These are phyloP conservation scores for Clarias fuscus DNA, from an alignment of 2,797 vertebrate genomes.

Conservation along the genomic window DNA sequence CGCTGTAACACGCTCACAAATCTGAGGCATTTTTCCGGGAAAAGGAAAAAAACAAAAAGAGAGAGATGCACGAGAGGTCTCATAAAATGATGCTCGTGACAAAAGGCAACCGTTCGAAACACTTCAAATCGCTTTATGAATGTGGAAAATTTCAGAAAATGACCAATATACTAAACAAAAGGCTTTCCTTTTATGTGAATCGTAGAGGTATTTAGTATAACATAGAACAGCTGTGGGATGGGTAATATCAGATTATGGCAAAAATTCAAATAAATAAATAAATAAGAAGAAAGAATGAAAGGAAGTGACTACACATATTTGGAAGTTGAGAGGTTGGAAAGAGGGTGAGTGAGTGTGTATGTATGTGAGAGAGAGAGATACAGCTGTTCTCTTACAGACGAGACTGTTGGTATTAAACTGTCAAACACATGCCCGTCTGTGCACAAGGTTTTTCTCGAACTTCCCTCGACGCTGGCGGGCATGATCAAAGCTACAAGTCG, in stretches of 20 bases:
- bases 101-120: background rate
- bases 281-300: slow-evolving; percentile 17
- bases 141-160: slow-evolving; percentile 36
- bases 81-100: background rate
- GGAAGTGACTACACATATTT: slow-evolving; percentile 49
- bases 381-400: slow-evolving; percentile 55
- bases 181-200: slow-evolving; percentile 43
- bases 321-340: background rate
- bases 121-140: background rate
- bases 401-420: slow-evolving; percentile 61
- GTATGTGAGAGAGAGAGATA: background rate
- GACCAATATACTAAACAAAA: slow-evolving; percentile 40
- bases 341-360: background rate
- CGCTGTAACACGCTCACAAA: background rate
- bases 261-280: slow-evolving; percentile 27
- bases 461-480: slow-evolving; percentile 44
- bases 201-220: slow-evolving; percentile 47
- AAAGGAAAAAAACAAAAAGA: background rate
- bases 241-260: slow-evolving; percentile 49
- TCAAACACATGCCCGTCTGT: slow-evolving; percentile 62
- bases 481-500: slow-evolving; percentile 58
- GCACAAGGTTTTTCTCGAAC: slow-evolving; percentile 46
- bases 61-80: background rate
- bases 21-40: background rate
- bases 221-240: slow-evolving; percentile 58